Evolutionary conservation across 1,140 invertebrate genomes (phyloP), one percentile per base, ranked within the genome.

Genomic region (Amphibalanus amphitrite): DNA sequence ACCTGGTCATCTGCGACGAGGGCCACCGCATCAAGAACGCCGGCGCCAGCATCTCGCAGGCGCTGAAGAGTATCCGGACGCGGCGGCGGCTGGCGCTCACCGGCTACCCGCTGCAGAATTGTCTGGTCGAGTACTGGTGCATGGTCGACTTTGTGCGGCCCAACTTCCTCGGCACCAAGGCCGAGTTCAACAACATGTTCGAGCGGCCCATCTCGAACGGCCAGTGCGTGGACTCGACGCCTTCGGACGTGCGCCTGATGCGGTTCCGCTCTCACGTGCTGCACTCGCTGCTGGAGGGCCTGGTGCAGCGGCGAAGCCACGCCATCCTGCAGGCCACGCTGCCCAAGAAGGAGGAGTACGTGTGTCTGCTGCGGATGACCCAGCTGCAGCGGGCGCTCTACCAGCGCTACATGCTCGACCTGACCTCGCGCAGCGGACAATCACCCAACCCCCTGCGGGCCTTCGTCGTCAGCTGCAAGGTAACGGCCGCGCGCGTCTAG

Each of bases 381-480:
- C 78, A 85, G 0, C 86, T 95, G 76, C 94, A 97, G 80, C 83
- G 91, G 28, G 88, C 89, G 77, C 81, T 97, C 0, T 97, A 97
- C 76, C 88, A 92, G 74, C 87, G 86, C 0, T 95, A 95, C 76
- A 93, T 96, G 88, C 90, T 91, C 77, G 92, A 95, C 81, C 89
- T 96, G 1, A 89, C 92, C 1, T 84, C 90, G 69, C 89, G 86
- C 17, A 89, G 91, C 73, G 86, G 90, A 30, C 91, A 94, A 29
- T 91, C 91, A 10, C n/a, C 65, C 65, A 98, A 98, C 84, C 95
- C 97, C 0, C 83, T 99, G 20, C 97, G 96, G 80, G 94, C 97
- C 6, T 99, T 98, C 82, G 93, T 96, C 65, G 93, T 98, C 70
- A 98, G 96, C 80, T 97, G 95, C 78, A 98, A 99, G 83, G 88